Conservation (phyloP, 2,888 invertebrate genomes). For the Acanthoscelides obtectus region DNA sequence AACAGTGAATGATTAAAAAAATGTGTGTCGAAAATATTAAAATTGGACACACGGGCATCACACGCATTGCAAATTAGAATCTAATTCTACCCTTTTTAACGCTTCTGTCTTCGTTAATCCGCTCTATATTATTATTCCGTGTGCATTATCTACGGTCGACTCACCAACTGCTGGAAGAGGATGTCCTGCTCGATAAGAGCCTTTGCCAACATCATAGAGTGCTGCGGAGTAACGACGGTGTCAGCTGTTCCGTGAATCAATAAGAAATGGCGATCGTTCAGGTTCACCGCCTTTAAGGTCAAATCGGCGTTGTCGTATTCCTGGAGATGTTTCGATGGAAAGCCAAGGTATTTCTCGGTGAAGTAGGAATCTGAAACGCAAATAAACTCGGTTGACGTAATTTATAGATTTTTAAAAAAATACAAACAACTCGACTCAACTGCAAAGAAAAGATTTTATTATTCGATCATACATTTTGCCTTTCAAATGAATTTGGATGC, state of each 20-base stretch:
- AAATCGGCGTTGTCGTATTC: constrained; percentile 76
- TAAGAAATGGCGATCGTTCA: constrained; percentile 63
- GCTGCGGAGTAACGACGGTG: constrained; percentile 78
- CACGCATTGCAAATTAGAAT: too few species aligned
- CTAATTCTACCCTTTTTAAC: too few species aligned
- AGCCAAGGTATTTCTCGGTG: constrained; percentile 85
- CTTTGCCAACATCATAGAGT: constrained; percentile 77
- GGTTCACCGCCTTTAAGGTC: constrained; percentile 72
- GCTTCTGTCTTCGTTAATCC: too few species aligned
- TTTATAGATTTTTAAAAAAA: too few species aligned
- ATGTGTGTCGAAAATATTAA: too few species aligned
- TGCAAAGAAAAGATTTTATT: too few species aligned
- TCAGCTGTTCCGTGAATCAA: constrained; percentile 83
- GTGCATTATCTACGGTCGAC: constrained; percentile 14
- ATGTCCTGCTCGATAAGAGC: constrained; percentile 79
- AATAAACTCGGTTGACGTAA: too few species aligned
- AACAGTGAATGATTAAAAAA: too few species aligned
- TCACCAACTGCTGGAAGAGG: constrained; percentile 79
- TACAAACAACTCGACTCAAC: too few species aligned
- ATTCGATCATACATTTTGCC: too few species aligned
- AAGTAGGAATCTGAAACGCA: constrained; percentile 71
- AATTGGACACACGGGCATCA: too few species aligned
- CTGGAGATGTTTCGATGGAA: constrained; percentile 60
- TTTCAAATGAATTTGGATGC: too few species aligned
- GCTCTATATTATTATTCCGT: neutral